Percentiles rank a stretch among this genome's conserved stretches.
Evolutionary conservation across 2,113 vertebrate species (phyloP).

Genomic region (Strigops habroptila): DNA sequence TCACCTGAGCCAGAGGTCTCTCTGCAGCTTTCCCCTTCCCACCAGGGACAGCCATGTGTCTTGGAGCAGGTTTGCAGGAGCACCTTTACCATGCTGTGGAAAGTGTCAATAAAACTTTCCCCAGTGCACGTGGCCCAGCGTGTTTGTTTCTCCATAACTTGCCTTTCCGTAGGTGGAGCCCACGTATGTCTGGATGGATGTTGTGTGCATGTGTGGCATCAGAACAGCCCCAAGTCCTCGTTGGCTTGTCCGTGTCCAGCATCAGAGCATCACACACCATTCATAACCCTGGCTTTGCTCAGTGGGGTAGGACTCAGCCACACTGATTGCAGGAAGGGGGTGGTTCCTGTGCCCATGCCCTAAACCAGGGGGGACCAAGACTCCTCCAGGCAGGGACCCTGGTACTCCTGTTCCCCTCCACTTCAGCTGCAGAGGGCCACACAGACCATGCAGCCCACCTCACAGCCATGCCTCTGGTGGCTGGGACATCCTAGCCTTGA

Average conservation of each 20-base stretch:
- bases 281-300: rapidly evolving
- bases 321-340: neutral
- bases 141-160: neutral
- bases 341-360: rapidly evolving
- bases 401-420: neutral
- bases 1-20: neutral
- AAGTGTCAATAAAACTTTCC: constrained; percentile 21
- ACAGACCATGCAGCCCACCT: neutral
- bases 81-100: neutral
- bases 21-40: neutral
- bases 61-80: neutral
- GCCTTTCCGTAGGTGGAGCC: neutral
- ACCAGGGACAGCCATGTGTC: neutral
- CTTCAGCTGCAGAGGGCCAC: neutral
- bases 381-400: neutral
- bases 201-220: rapidly evolving
- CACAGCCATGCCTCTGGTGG: too few species aligned
- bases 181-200: rapidly evolving
- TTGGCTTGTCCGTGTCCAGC: rapidly evolving
- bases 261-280: neutral
- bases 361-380: neutral
- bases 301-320: rapidly evolving
- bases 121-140: rapidly evolving
- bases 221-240: rapidly evolving
- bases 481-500: neutral